These are phyloP conservation scores for Branchinecta lindahli DNA, from an alignment of 1,140 invertebrate genomes.

Conservation along the genomic window DNA sequence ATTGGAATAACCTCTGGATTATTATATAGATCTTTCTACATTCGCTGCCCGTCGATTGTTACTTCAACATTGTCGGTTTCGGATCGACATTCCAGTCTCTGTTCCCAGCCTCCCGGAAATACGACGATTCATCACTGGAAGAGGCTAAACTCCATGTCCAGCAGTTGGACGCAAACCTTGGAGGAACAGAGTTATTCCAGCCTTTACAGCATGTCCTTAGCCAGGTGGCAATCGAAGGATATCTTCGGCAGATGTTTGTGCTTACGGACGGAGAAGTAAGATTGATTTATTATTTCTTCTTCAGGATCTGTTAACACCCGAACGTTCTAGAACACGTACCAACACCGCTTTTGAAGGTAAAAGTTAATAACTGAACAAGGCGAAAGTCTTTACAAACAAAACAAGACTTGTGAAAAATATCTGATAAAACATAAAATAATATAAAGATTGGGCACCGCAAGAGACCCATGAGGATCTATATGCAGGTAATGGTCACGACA, in stretches of 20 bases:
- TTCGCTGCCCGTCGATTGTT: slow-evolving; percentile 23
- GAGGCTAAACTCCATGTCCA: slow-evolving; percentile 18
- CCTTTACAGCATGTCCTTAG: slow-evolving; percentile 29
- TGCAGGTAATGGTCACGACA: no score
- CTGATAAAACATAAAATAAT: not conserved
- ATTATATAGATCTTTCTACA: slow-evolving; percentile 23
- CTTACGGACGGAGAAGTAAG: slow-evolving; percentile 32
- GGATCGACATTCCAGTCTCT: slow-evolving; percentile 21
- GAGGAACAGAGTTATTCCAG: slow-evolving; percentile 31
- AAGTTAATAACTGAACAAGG: no score
- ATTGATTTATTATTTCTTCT: slow-evolving; percentile 14
- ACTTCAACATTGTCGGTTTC: slow-evolving; percentile 25
- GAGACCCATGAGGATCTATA: no score
- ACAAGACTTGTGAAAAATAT: not conserved
- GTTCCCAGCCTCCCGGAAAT: slow-evolving; percentile 22
- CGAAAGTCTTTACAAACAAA: no score
- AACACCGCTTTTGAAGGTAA: no score
- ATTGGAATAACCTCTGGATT: no score
- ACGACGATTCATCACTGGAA: slow-evolving; percentile 19
- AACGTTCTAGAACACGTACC: no score
- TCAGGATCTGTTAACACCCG: not conserved
- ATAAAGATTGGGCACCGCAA: no score
- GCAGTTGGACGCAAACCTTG: slow-evolving; percentile 27
- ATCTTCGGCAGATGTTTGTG: slow-evolving; percentile 29
- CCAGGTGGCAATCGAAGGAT: slow-evolving; percentile 24